Evolutionary conservation across 2,888 invertebrate species (phyloP), one percentile per base, ranked within the genome.

Genomic region (Oxytorus armatus): DNA sequence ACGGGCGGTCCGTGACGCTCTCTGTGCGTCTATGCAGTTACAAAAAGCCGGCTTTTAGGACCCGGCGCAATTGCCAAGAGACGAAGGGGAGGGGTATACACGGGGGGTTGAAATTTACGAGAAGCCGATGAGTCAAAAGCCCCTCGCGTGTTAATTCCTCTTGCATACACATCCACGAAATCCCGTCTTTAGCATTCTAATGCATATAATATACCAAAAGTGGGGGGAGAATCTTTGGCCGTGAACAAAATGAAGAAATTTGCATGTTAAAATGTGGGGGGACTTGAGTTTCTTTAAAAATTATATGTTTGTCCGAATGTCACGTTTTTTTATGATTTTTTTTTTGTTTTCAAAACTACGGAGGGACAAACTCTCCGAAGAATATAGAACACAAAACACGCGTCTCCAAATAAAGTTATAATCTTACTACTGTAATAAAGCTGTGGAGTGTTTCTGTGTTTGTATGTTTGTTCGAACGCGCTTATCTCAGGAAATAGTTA

Each of bases 51-150:
- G 73, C 29, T 73, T 68, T 65, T 33, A 74, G 63, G 63, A 53
- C 55, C 53, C 44, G 33, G 23, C 59, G 7, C 18, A 18, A 42
- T 18, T 18, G 23, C 21, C 0, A 10, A 11, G n/a, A 1, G 16
- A 14, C 16, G n/a, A 23, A 23, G 44, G 44, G 47, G 49, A 36
- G 51, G 55, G 36, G 21, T 29, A 10, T 39, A 39, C 21, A 39
- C 16, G 29, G 65, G 66, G 66, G 70, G 70, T 66, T 61, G 36
- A 39, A 55, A 75, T 39, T n/a, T 57, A 66, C 44, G 42, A 55
- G 66, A 69, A 79, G 33, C 69, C 79, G 69, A 79, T 75, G 79
- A 79, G 79, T 79, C 79, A 75, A 79, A 66, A 69, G 66, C 74
- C 74, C 47, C 47, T 47, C 51, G 53, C 78, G 36, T 55, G 51